Evolutionary conservation across 2,113 vertebrate genomes (phyloP), one percentile per base, ranked within the genome.

Genomic region (Chunga burmeisteri): DNA sequence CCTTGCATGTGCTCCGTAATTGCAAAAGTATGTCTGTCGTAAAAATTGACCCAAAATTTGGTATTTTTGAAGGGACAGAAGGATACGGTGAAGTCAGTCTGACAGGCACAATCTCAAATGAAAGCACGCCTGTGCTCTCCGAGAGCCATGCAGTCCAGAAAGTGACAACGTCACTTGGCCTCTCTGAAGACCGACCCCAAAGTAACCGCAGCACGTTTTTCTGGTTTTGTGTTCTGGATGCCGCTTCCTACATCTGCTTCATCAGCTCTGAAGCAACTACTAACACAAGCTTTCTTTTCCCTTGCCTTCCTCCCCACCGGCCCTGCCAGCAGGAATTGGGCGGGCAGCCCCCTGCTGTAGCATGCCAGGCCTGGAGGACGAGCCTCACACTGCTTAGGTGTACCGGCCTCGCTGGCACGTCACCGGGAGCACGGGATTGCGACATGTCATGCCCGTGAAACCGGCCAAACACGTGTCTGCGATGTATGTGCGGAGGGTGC

Each of bases 241-340:
- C 27, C 1, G 2, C 67, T 40, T 32, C 15, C 26, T 11, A 13
- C 1, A 0, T 34, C 14, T 1, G 0, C 26, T 32, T 36, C 56
- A 4, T 0, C 34, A 14, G 21, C 61, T 55, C 46, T 16, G 50
- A 30, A 15, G 38, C 67, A 62, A 15, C 40, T 29, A 26, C 32
- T 13, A 1, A 1, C 34, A 1, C 25, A 5, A 32, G 29, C 15
- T 5, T 26, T n/a, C 26, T 29, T 27, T 62, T 25, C 17, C 11
- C 13, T 32, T 15, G 36, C 36, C 40, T 30, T 68, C 49, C 40
- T 67, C 19, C 42, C 42, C 67, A 6, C 16, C 5, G 18, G 46
- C 12, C 56, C 11, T 40, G 22, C 36, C 23, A 7, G 79, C 25
- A 8, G 47, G 30, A 27, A 2, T 0, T 0, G 34, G 30, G 30